Evolutionary conservation across 2,888 invertebrate species (phyloP), one percentile per base, ranked within the genome.

Genomic region (Nezara viridula): DNA sequence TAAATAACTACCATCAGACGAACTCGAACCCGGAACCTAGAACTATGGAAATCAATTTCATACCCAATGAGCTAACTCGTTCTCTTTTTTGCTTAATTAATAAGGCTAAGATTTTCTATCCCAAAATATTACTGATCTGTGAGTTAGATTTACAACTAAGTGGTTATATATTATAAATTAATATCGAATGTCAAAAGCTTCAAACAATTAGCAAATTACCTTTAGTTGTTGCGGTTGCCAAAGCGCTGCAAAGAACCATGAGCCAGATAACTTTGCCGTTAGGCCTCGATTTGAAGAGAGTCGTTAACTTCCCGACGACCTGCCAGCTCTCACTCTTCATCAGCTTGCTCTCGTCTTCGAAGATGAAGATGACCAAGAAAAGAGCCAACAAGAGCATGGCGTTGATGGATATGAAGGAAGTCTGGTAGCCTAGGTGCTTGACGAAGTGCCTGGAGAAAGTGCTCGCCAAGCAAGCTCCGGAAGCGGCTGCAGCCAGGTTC

Each of bases 181-280:
- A n/a, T n/a, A n/a, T n/a, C n/a, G n/a, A n/a, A n/a, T n/a, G n/a
- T n/a, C n/a, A n/a, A n/a, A n/a, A n/a, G n/a, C n/a, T n/a, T n/a
- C n/a, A n/a, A n/a, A n/a, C 44, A 5, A 10, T 44, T 7, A 7
- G 44, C 44, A 44, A 44, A 27, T 55, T 55, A 55, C 55, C 55
- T 55, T n/a, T 55, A 27, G 27, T 27, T 55, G 55, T 55, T 55
- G 55, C 73, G 27, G 32, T 21, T 37, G 40, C 3, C 73, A 73
- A 19, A 27, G 73, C 32, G 14, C 37, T 37, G 73, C 73, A 37
- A 21, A 73, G 19, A 21, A 73, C 37, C 73, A 73, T 73, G 19
- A 73, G 73, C 73, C 73, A 73, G 1, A 73, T 73, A 73, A 40
- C 73, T 21, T 73, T 73, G 21, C 40, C 27, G 73, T 73, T 73